Evolutionary conservation across 2,888 invertebrate genomes (phyloP), one percentile per base, ranked within the genome.

Genomic region (Drosophila mayaguana): DNA sequence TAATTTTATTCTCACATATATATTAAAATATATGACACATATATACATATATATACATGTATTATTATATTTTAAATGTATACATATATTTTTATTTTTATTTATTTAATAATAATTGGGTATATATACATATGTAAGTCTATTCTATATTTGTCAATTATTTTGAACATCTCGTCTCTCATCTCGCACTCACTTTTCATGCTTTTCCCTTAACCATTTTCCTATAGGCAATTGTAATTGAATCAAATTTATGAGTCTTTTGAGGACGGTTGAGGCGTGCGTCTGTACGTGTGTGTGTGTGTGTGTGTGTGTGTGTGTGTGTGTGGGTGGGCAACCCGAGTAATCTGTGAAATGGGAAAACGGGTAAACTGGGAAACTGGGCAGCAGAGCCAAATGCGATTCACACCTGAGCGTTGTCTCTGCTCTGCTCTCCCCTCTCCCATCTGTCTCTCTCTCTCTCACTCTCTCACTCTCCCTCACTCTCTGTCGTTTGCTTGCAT

Each of bases 341-440:
- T 60, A 43, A 63, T 66, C 45, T 48, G 70, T 18, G 53, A 51
- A 32, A 50, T n/a, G n/a, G 70, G 22, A 48, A 51, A 32, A 50
- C 11, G n/a, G 14, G 12, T 6, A 18, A 45, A 25, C 14, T 50
- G 22, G 63, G 60, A 54, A 63, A 76, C 50, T 54, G 75, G n/a
- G 57, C 71, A 61, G 36, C 63, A 57, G 36, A 61, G 50, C 36
- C 56, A 43, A 63, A 75, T 48, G 55, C 70, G 46, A 53, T 78
- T 78, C 78, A 78, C 78, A 78, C 75, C 78, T 78, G 75, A 78
- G 63, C 61, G 61, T 61, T 63, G 45, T 53, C 51, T 20, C 28
- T 8, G n/a, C 46, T 22, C 43, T 8, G n/a, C 45, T 3, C 45
- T 16, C 14, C 22, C 43, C 28, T 28, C 28, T 28, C 28, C 11